Base-by-base conservation (phyloP, 2,797 vertebrate species). In the Hippopotamyrus pictus region DNA sequence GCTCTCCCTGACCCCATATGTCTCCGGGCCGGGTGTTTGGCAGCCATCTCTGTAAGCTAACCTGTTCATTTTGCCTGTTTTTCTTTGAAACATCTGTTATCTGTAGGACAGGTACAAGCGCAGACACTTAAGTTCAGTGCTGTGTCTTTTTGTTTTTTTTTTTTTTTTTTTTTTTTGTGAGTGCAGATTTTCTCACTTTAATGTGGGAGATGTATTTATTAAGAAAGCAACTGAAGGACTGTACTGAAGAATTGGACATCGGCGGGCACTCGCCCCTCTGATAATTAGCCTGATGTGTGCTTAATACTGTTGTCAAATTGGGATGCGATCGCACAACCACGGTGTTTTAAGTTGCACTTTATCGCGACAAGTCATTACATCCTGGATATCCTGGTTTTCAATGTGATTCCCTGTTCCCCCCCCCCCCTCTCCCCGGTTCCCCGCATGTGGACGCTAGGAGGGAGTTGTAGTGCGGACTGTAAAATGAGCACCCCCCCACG, bases 181-280 rank as follows among this genome's bases (percentile, higher is more conserved):
- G 33, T 76, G 69, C 50, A 22, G 59, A 53, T 59, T 54, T 22
- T 87, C 50, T 54, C 93, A 92, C 92, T 89, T 94, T 94, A 95
- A 95, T 95, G 94, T 93, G 92, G 95, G 94, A 94, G 95, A 95
- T 95, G 93, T 95, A 94, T 95, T 94, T 93, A 92, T 94, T 91
- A 91, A 94, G 94, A 93, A 92, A 93, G 94, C 93, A 93, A 91
- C 91, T 91, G 93, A 93, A 93, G 94, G 93, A 94, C 92, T 92
- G 93, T 94, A 94, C 4, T 54, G 84, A 33, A 57, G 84, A 29
- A 48, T 82, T 33, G 48, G 91, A 91, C 90, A 69, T 29, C 3
- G 3, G 62, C 1, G 9, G 62, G 62, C n/a, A 2, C 41, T 92
- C 94, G 92, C 93, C 94, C 19, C 93, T 29, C 90, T 90, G 53